phyloP scores from a whole-genome alignment of 2,888 invertebrate species.

The Cosmia pyralina region DNA sequence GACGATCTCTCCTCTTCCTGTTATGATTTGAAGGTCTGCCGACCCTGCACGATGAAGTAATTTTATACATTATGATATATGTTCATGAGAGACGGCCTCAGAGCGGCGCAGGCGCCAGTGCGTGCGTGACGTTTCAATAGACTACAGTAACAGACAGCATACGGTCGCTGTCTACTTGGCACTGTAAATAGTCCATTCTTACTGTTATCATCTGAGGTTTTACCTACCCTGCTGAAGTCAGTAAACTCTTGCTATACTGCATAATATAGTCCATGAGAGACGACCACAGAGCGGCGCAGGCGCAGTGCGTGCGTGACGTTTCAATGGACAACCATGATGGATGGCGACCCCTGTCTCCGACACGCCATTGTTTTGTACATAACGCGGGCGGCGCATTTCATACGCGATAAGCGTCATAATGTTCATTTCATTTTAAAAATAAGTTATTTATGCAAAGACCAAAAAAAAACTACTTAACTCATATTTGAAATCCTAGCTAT shows the following conservation, averaged over 20 bases:
- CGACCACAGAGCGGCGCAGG: constrained; percentile 15
- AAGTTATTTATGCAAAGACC: background rate
- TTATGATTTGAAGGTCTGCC: background rate
- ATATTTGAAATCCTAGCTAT: no score
- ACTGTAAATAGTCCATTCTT: no score
- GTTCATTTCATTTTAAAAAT: background rate
- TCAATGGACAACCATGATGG: constrained; percentile 74
- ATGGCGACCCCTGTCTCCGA: constrained; percentile 66
- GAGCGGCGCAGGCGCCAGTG: constrained; percentile 35
- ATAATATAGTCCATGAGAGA: background rate
- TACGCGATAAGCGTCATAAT: constrained; percentile 35
- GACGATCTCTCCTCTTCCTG: background rate
- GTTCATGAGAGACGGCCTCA: background rate
- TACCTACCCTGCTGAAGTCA: background rate
- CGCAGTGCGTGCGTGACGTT: constrained; percentile 65
- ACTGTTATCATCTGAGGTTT: no score
- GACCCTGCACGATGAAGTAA: background rate
- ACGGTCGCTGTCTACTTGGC: no score
- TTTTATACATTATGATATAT: background rate
- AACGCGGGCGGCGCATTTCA: constrained; percentile 43
- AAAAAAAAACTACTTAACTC: no score
- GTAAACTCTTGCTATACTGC: no score
- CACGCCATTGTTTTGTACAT: constrained; percentile 74
- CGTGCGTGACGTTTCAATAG: constrained; percentile 72
- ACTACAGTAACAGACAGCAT: background rate